phyloP scores from a whole-genome alignment of 2,888 invertebrate genomes.

The Leptopilina drosophilae region DNA sequence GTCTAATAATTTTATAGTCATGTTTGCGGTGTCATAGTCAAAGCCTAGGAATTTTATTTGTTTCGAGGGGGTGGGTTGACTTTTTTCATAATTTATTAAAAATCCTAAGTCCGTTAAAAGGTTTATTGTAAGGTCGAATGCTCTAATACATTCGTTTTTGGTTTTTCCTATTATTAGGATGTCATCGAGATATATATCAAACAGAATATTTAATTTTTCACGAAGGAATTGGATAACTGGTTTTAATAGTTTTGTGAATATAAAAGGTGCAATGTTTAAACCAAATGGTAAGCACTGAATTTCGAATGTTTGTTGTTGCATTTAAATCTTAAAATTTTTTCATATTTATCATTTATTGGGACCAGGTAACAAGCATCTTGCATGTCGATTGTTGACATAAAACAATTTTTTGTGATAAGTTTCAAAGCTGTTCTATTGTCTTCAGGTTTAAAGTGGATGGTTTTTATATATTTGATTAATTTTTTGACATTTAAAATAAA shows the following conservation, averaged over 20 bases:
- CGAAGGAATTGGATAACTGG: slow-evolving; percentile 41
- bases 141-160: background rate
- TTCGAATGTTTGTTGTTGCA: slow-evolving; percentile 43
- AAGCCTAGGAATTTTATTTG: background rate
- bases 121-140: background rate
- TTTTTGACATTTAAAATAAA: slow-evolving; percentile 49
- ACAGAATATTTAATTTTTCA: background rate
- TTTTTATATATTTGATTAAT: slow-evolving; percentile 46
- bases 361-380: slow-evolving; percentile 48
- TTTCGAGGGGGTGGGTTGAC: background rate
- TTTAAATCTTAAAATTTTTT: slow-evolving; percentile 49
- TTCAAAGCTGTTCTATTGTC: slow-evolving; percentile 44
- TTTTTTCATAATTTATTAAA: background rate
- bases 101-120: background rate
- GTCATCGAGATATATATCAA: background rate
- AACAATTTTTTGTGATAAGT: slow-evolving; percentile 40
- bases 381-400: slow-evolving; percentile 45
- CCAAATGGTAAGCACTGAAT: slow-evolving; percentile 52
- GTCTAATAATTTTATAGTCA: background rate
- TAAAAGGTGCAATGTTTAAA: slow-evolving; percentile 44
- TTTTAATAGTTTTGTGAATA: slow-evolving; percentile 54
- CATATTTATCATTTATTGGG: slow-evolving; percentile 28
- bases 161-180: background rate
- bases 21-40: background rate
- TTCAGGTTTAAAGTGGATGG: slow-evolving; percentile 50